Evolutionary conservation across 2,113 vertebrate species (phyloP), one percentile per base, ranked within the genome.

Genomic region (Petaurus breviceps): DNA sequence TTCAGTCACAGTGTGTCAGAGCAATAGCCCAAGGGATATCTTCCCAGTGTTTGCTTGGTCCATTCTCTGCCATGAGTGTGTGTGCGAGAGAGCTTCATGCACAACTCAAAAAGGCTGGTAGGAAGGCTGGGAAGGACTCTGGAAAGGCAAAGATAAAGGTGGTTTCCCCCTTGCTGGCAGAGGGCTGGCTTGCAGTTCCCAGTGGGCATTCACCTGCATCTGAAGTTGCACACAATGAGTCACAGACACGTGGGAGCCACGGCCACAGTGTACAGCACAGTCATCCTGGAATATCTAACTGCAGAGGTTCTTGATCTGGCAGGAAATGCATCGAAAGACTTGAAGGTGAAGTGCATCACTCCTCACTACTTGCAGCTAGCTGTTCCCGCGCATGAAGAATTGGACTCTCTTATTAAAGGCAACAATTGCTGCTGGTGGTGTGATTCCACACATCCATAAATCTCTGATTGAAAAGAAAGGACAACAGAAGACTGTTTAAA

Each of bases 401-500:
- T 99, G 98, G 99, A 99, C 97, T 99, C 99, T 1, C 99, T 99
- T 53, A 99, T 99, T 97, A 99, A 99, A 99, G 97, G 99, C 99
- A 89, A 99, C 99, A 16, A 99, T 99, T 98, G 99, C 99, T 97
- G 99, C 99, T 95, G 99, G 99, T 98, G 99, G 99, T 98, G 99
- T 99, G 97, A 99, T 99, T 98, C 99, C 99, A 0, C 99, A 99
- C 97, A 99, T 99, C 98, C 99, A 99, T 98, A 99, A 99, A 97
- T 99, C 99, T 95, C 99, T 99, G 95, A 99, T 99, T 97, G 99
- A 99, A 95, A 99, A 99, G 99, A 99, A 99, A 98, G 99, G 99
- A 97, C 99, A 99, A 97, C 99, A 99, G 99, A 99, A 99, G 98
- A 99, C 99, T 3, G 99, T 99, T 97, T 99, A 99, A 99, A 98